Evolutionary conservation across 2,797 vertebrate genomes (phyloP).

Genomic region (Podarcis lilfordi): DNA sequence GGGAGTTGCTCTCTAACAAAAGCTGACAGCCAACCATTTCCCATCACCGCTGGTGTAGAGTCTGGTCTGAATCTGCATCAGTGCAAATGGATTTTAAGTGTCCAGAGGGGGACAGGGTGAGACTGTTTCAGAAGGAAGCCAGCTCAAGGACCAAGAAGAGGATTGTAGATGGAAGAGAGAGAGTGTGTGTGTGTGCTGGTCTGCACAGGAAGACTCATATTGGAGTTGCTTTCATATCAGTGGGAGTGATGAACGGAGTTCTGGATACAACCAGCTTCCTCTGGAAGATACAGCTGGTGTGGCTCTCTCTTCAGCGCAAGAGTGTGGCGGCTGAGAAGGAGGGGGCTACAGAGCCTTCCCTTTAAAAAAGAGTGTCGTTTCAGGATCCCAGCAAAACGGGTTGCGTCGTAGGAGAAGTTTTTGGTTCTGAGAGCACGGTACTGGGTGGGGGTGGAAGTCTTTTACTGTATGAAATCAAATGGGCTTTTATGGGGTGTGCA

Average conservation of each 20-base stretch:
- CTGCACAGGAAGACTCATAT: background rate
- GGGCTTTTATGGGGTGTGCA: too few relatives aligned
- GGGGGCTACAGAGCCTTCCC: background rate
- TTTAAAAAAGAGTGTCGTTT: background rate
- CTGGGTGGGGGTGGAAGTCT: too few relatives aligned
- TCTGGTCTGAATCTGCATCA: background rate
- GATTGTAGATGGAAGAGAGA: background rate
- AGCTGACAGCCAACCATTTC: too few relatives aligned
- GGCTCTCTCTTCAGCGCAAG: background rate
- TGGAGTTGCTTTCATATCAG: background rate
- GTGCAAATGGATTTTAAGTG: background rate
- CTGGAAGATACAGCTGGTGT: background rate
- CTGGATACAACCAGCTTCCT: background rate
- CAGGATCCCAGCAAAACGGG: background rate
- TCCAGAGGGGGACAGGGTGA: too few relatives aligned
- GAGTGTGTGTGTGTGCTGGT: too few relatives aligned
- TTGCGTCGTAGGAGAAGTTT: too few relatives aligned
- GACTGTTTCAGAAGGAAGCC: background rate
- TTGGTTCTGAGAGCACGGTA: too few relatives aligned
- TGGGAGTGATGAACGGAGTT: background rate
- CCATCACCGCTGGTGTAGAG: too few relatives aligned
- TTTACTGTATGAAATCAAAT: too few relatives aligned
- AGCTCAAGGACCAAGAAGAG: background rate
- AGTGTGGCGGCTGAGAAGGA: too few relatives aligned
- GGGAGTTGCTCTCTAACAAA: background rate